Evolutionary conservation across 2,113 vertebrate species (phyloP).

Genomic region (Hucho hucho): DNA sequence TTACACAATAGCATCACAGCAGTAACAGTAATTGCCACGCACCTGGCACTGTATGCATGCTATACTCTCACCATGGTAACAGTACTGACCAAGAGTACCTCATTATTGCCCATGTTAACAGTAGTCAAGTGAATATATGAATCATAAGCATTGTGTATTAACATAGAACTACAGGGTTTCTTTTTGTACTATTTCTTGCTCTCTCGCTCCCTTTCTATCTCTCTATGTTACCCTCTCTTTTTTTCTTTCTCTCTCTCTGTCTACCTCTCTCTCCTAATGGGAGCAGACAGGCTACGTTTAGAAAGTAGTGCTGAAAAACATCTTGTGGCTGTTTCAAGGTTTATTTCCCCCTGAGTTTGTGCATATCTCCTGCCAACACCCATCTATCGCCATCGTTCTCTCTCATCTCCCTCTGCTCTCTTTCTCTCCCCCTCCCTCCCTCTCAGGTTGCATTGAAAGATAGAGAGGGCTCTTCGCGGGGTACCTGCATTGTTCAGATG

Average conservation of each 20-base stretch:
- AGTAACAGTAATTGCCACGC: no score
- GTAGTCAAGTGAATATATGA: not conserved
- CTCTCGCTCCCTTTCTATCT: not conserved
- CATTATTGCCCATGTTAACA: not conserved
- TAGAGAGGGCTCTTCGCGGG: not conserved
- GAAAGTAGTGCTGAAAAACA: not conserved
- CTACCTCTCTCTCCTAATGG: not conserved
- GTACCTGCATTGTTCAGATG: not conserved
- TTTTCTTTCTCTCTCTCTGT: no score
- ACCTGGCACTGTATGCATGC: not conserved
- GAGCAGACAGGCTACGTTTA: not conserved
- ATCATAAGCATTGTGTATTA: no score
- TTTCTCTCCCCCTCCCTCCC: not conserved
- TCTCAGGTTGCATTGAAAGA: not conserved
- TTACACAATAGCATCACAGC: no score
- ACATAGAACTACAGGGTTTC: not conserved
- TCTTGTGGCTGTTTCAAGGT: not conserved
- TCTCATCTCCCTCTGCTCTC: not conserved
- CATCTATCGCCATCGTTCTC: not conserved
- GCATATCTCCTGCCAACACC: not conserved
- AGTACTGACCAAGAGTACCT: no score
- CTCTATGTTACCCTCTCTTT: not conserved
- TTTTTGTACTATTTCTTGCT: not conserved
- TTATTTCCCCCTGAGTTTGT: not conserved
- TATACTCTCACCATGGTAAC: not conserved